Base-by-base conservation (phyloP, 2,113 vertebrate species). In the Xiphias gladius region DNA sequence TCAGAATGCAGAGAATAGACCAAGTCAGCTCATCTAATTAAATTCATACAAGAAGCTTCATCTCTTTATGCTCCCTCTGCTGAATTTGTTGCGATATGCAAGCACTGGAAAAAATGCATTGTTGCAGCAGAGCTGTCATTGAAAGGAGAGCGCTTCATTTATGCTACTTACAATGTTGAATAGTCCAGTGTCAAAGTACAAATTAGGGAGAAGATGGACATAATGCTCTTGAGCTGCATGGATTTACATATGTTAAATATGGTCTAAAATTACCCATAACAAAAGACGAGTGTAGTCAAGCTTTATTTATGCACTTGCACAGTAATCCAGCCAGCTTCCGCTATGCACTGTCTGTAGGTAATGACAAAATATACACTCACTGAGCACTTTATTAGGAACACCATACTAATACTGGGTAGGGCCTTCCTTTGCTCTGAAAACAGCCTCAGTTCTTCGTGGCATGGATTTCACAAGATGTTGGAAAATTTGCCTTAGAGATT, bases 1-100 rank as follows among this genome's bases (percentile, higher is more conserved):
- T 24, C 68, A 78, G 55, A 78, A 82, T 79, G 70, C 54, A 80
- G 78, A 73, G 70, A 80, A 79, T 79, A 66, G 76, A 63, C 32
- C 30, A 64, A 57, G 69, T 73, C 80, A 54, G 77, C 63, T 69
- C 46, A 46, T 74, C 46, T 87, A 79, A 85, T 85, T 85, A 76
- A 39, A 86, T 80, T 88, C 9, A 76, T 52, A 76, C 50, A 19
- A 24, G 26, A 26, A 41, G 26, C 73, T 39, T 61, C 7, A 28
- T 78, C 61, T 62, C 79, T 61, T 83, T 57, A 57, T 57, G 52
- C 32, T 66, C n/a, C 67, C 22, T 64, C 46, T 75, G 43, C 84
- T 88, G 67, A 64, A 82, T 79, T 46, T 81, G 35, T 52, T 59
- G 57, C 62, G 74, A 76, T 69, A 73, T 70, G 24, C 55, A 57